Percentiles rank a stretch among this genome's conserved stretches.
Conservation (phyloP, 1,140 invertebrate species). For the Hycleus cichorii region DNA sequence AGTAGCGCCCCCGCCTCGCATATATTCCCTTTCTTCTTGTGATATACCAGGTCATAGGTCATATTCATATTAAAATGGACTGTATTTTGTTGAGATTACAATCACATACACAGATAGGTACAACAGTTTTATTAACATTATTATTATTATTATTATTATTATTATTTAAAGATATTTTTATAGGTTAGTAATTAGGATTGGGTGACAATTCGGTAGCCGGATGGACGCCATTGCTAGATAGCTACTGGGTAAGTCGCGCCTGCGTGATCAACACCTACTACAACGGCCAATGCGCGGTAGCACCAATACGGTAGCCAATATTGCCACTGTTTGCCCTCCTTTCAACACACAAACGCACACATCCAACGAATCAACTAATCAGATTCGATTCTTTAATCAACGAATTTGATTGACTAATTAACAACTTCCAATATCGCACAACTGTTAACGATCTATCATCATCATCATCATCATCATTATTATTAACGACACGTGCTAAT, state of each 20-base stretch:
- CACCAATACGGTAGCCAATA: constrained; percentile 17
- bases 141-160: too few species aligned
- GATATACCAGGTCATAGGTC: constrained; percentile 8
- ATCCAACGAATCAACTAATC: too few species aligned
- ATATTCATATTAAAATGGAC: constrained; percentile 3
- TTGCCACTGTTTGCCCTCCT: constrained; percentile 18
- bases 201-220: background rate
- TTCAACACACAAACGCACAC: background rate
- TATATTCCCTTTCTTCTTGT: constrained; percentile 1
- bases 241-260: constrained; percentile 14
- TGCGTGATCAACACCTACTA: constrained; percentile 4
- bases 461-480: too few species aligned
- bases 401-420: too few species aligned
- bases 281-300: constrained; percentile 18
- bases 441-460: too few species aligned
- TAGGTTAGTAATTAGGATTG: too few species aligned
- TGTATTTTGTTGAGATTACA: background rate
- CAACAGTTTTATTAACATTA: background rate
- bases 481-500: constrained; percentile 2
- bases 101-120: background rate
- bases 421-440: too few species aligned
- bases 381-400: too few species aligned
- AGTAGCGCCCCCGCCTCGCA: constrained; percentile 21
- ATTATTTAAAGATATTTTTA: too few species aligned
- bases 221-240: constrained; percentile 1